Percentiles rank a stretch among this genome's conserved stretches.
Conservation (phyloP, 2,113 vertebrate species). For the Chaenogobius annularis region DNA sequence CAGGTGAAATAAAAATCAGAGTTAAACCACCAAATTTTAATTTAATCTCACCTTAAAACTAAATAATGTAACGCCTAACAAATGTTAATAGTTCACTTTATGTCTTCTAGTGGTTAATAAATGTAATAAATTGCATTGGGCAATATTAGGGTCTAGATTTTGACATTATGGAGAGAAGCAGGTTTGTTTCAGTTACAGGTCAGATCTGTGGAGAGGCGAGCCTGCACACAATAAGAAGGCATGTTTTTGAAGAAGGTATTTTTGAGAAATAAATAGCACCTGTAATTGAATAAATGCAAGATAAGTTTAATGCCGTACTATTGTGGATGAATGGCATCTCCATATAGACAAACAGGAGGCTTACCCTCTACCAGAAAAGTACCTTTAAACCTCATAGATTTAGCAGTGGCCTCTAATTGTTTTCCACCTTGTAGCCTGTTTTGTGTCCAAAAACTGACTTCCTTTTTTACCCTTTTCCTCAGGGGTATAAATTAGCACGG, state of each 20-base stretch:
- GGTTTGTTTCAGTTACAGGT: no score
- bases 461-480: not conserved
- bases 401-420: not conserved
- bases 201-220: no score
- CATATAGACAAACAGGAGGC: no score
- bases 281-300: not conserved
- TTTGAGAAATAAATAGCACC: not conserved
- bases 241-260: not conserved
- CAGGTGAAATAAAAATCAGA: no score
- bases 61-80: not conserved
- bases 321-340: not conserved
- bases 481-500: constrained; percentile 18
- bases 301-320: not conserved
- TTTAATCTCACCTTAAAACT: no score
- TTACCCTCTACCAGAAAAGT: not conserved
- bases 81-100: not conserved
- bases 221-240: not conserved
- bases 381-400: not conserved
- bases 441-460: not conserved
- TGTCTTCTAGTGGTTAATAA: not conserved
- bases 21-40: no score
- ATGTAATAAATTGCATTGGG: no score
- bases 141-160: no score
- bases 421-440: not conserved
- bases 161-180: no score